A percentile compares a stretch with the other conserved stretches of the same genome.
Conservation (phyloP, 1,140 invertebrate species). For the Apocrypta bakeri region DNA sequence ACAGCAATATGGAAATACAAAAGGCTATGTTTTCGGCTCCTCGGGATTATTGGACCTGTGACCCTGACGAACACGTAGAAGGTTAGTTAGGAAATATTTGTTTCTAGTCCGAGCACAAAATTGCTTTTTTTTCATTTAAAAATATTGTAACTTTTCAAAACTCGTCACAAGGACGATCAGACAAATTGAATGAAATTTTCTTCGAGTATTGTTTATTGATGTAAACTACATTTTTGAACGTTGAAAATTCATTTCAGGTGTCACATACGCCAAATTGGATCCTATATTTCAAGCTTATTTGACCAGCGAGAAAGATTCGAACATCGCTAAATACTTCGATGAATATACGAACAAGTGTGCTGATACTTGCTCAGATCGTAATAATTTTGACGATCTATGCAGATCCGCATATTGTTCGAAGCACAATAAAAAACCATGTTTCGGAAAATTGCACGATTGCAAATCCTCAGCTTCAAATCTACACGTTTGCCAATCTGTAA, state of each 20-base stretch:
- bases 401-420: too few relatives aligned
- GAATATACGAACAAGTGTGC: background rate
- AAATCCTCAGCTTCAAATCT: too few relatives aligned
- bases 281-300: background rate
- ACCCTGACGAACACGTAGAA: background rate
- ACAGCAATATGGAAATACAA: background rate
- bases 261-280: background rate
- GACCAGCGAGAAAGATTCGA: background rate
- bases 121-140: background rate
- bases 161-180: too few relatives aligned
- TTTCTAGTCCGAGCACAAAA: background rate
- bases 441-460: too few relatives aligned
- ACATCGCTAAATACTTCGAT: too few relatives aligned
- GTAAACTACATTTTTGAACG: too few relatives aligned
- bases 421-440: too few relatives aligned
- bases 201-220: background rate
- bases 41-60: background rate
- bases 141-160: background rate
- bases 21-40: background rate
- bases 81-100: background rate
- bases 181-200: too few relatives aligned
- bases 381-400: too few relatives aligned
- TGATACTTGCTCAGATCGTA: background rate
- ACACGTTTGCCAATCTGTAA: too few relatives aligned
- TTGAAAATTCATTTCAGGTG: background rate